These are phyloP conservation scores for Peromyscus maniculatus DNA, from an alignment of 2,113 vertebrate genomes.

Conservation along the genomic window DNA sequence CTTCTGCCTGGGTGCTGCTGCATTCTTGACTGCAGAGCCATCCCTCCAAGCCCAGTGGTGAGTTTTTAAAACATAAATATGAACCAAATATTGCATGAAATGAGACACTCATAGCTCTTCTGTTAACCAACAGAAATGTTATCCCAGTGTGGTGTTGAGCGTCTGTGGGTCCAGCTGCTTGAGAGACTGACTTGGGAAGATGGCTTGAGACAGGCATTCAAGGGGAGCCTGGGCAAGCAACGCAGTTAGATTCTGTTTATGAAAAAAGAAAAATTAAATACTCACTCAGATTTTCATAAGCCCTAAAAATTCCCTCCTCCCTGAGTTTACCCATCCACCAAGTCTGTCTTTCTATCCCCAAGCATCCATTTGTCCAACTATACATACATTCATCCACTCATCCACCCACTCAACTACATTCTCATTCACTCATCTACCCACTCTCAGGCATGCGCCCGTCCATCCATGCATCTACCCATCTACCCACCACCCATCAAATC, in stretches of 20 bases:
- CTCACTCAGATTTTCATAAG: not conserved
- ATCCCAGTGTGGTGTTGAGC: not conserved
- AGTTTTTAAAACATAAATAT: not conserved
- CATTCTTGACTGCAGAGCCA: not conserved
- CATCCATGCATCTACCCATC: too few relatives aligned
- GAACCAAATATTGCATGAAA: not conserved
- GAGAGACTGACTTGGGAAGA: not conserved
- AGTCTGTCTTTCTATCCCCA: not conserved
- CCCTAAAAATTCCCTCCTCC: not conserved
- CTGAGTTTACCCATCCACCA: not conserved
- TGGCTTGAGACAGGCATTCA: not conserved
- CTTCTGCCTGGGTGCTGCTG: not conserved
- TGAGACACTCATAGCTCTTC: not conserved
- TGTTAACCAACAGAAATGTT: not conserved
- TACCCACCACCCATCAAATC: not conserved
- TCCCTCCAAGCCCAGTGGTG: not conserved
- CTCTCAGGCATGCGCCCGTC: not conserved
- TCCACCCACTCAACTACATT: not conserved
- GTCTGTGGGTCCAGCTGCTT: not conserved
- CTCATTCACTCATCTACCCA: not conserved
- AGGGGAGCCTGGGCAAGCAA: not conserved
- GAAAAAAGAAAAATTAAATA: not conserved
- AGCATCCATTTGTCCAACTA: not conserved
- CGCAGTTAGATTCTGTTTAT: not conserved
- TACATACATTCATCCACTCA: not conserved